Evolutionary conservation across 2,113 vertebrate genomes (phyloP), one percentile per base, ranked within the genome.

Genomic region (Phoenicopterus ruber): DNA sequence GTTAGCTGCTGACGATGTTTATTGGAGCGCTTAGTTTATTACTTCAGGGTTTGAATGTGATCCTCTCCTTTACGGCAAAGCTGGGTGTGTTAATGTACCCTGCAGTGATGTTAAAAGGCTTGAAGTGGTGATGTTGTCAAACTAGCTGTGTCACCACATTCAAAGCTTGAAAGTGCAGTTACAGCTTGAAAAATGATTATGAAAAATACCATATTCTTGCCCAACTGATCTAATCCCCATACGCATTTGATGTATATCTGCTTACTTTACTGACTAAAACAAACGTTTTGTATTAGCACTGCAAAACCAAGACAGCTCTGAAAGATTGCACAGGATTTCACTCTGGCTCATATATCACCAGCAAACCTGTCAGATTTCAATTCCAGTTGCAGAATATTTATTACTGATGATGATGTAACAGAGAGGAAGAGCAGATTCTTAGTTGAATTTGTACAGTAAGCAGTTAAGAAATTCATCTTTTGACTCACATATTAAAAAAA

Each of bases 121-220:
- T 95, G 50, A 84, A 94, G 66, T 21, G 22, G 61, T 67, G 69
- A 76, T 82, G 66, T 25, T 86, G 77, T 89, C 83, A 95, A 93
- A 93, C 77, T 65, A 81, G 73, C 77, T 92, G 70, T 85, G 73
- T 94, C 91, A 96, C 61, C 70, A 94, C 78, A 89, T 93, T 65
- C 31, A 79, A 66, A 89, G 42, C 25, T 69, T 86, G 91, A 82
- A 76, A 85, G 20, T 40, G 28, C 69, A 76, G 65, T 32, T 79
- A n/a, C 34, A 82, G 22, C 28, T 82, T 91, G 40, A 91, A 82
- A 82, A 93, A 92, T 29, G 0, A 58, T 69, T 87, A 34, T 70
- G 77, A 94, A 87, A 92, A 69, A 26, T 54, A 46, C 9, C 25
- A 38, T 63, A 82, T 91, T 89, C 49, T 67, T 63, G 65, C 28